Conservation (phyloP, 1,140 invertebrate genomes). For the Atta texana region DNA sequence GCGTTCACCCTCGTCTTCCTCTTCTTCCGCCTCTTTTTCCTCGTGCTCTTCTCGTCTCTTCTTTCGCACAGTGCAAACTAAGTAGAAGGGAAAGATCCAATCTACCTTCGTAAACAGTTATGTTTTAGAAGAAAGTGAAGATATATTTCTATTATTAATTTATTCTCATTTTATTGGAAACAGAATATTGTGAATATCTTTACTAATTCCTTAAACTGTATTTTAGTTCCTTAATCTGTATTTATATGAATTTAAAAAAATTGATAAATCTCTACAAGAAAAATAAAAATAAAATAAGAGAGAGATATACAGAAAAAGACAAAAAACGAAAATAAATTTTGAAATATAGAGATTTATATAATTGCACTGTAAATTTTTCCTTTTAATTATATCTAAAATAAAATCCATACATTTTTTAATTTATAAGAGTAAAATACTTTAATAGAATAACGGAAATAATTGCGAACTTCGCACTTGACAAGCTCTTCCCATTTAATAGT, state of each 20-base stretch:
- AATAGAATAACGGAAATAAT: not conserved
- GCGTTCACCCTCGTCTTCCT: slow-evolving; percentile 71
- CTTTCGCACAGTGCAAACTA: slow-evolving; percentile 33
- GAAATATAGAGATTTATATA: not conserved
- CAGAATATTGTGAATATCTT: not conserved
- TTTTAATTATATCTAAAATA: not conserved
- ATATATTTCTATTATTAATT: not conserved
- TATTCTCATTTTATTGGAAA: not conserved
- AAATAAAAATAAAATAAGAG: slow-evolving; percentile 2
- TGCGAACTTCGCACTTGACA: not conserved
- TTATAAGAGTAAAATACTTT: not conserved
- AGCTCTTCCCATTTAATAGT: not conserved
- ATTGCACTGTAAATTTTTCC: not conserved
- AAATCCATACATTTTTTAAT: not conserved
- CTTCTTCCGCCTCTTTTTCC: slow-evolving; percentile 44
- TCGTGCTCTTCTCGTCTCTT: slow-evolving; percentile 7
- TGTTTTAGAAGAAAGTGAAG: slow-evolving; percentile 23
- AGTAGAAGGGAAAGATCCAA: slow-evolving; percentile 58
- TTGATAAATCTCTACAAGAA: not conserved
- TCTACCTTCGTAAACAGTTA: slow-evolving; percentile 62
- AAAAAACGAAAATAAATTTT: not conserved
- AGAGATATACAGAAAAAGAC: not conserved
- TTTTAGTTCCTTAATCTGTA: not conserved
- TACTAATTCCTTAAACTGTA: not conserved
- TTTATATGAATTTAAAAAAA: not conserved